Conservation (phyloP, 2,797 vertebrate species). For the Peromyscus eremicus region DNA sequence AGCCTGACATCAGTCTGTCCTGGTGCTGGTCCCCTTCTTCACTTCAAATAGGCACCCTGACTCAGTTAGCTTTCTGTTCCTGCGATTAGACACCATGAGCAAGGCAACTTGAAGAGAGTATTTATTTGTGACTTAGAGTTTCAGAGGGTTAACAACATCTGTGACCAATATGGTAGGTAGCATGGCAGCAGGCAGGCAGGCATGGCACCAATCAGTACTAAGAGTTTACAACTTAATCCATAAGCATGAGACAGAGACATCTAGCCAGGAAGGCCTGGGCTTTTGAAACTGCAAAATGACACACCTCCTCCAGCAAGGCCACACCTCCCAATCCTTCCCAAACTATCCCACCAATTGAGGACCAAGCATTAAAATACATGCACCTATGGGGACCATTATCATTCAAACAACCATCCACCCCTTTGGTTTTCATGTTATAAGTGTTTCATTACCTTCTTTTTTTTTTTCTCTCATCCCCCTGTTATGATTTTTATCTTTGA, state of each 20-base stretch:
- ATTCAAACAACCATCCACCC: not conserved
- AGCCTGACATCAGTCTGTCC: not conserved
- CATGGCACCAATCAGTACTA: not conserved
- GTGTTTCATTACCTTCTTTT: not conserved
- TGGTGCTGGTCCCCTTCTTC: not conserved
- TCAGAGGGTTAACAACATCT: not conserved
- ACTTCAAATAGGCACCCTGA: not conserved
- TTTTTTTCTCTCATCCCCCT: not conserved
- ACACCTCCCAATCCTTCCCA: not conserved
- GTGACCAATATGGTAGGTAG: not conserved
- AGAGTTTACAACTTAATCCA: not conserved
- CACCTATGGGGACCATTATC: not conserved
- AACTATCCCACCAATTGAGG: not conserved
- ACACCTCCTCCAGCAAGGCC: not conserved
- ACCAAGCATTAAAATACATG: not conserved
- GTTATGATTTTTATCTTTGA: not conserved
- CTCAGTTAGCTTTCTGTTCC: not conserved
- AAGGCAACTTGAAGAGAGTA: not conserved
- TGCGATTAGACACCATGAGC: not conserved
- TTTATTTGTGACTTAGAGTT: not conserved
- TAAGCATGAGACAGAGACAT: not conserved
- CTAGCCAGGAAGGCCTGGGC: not conserved
- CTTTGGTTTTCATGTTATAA: not conserved
- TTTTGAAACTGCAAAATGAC: not conserved
- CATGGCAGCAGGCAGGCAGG: not conserved